phyloP scores from a whole-genome alignment of 2,888 invertebrate genomes.

The Cantharis flavilabris region DNA sequence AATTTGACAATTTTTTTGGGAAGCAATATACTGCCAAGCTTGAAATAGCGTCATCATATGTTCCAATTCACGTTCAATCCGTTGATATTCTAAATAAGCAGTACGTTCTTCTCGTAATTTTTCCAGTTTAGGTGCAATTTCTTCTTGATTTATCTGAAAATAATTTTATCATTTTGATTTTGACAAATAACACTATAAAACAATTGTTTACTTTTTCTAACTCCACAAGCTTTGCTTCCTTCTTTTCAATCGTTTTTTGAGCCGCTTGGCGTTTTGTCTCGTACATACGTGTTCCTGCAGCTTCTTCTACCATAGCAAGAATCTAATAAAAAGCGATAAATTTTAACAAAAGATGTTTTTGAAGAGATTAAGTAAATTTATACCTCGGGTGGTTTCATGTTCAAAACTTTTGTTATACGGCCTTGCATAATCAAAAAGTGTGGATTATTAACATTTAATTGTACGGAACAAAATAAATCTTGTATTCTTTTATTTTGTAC shows the following conservation, averaged over 20 bases:
- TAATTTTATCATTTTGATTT: not conserved
- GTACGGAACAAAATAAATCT: constrained; percentile 95
- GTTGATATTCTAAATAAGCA: constrained; percentile 86
- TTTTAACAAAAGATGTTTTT: not conserved
- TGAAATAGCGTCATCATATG: constrained; percentile 74
- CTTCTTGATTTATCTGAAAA: constrained; percentile 73
- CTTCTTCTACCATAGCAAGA: constrained; percentile 97
- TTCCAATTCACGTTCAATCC: constrained; percentile 82
- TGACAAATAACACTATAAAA: too few species aligned
- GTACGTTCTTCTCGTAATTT: constrained; percentile 84
- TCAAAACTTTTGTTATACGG: constrained; percentile 95
- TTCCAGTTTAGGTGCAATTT: constrained; percentile 87
- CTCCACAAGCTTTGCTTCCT: constrained; percentile 87
- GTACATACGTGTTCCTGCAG: constrained; percentile 96
- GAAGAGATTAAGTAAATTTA: not conserved
- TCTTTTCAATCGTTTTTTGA: constrained; percentile 86
- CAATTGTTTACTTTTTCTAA: constrained; percentile 69
- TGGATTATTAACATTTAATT: constrained; percentile 98
- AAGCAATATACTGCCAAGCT: constrained; percentile 71
- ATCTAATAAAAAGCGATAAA: constrained; percentile 60
- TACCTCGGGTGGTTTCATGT: constrained; percentile 98
- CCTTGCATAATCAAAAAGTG: constrained; percentile 99
- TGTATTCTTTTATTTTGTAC: constrained; percentile 89
- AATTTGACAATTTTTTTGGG: constrained; percentile 37
- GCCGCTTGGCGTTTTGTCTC: constrained; percentile 90